phyloP scores from a whole-genome alignment of 2,888 invertebrate species.

The Cheilosia soror region DNA sequence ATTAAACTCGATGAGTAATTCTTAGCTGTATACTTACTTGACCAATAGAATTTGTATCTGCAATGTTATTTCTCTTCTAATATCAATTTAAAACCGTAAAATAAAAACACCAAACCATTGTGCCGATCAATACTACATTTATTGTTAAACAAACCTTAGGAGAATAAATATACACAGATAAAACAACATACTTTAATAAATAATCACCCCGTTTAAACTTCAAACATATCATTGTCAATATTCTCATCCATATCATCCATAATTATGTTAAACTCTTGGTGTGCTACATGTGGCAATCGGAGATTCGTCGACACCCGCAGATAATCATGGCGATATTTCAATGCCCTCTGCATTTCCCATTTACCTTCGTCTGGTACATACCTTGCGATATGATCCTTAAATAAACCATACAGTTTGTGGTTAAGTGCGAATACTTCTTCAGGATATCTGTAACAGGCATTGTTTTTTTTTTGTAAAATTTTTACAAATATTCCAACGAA shows the following conservation, averaged over 20 bases:
- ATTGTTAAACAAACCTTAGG: constrained; percentile 11
- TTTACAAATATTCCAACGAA: not conserved
- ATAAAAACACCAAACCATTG: not conserved
- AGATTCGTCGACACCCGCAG: constrained; percentile 50
- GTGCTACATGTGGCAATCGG: constrained; percentile 1
- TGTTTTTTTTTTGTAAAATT: not conserved
- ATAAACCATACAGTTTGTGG: constrained; percentile 60
- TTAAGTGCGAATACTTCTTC: constrained; percentile 56
- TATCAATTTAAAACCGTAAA: too few species aligned
- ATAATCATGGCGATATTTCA: constrained; percentile 52
- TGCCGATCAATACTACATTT: constrained; percentile 5
- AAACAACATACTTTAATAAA: constrained; percentile 2
- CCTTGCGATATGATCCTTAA: constrained; percentile 61
- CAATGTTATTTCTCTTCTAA: too few species aligned
- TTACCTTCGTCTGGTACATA: constrained; percentile 51
- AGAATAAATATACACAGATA: constrained; percentile 26
- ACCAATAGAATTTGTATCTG: too few species aligned
- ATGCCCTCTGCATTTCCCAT: constrained; percentile 54
- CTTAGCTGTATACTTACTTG: too few species aligned
- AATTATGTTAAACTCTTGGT: constrained; percentile 8
- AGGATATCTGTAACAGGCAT: constrained; percentile 63
- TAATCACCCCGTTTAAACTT: constrained; percentile 6
- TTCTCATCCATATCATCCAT: constrained; percentile 16
- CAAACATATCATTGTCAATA: constrained; percentile 33
- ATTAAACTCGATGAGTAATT: too few species aligned